Evolutionary conservation across 2,888 invertebrate species (phyloP).

Genomic region (Zelleria hepariella): DNA sequence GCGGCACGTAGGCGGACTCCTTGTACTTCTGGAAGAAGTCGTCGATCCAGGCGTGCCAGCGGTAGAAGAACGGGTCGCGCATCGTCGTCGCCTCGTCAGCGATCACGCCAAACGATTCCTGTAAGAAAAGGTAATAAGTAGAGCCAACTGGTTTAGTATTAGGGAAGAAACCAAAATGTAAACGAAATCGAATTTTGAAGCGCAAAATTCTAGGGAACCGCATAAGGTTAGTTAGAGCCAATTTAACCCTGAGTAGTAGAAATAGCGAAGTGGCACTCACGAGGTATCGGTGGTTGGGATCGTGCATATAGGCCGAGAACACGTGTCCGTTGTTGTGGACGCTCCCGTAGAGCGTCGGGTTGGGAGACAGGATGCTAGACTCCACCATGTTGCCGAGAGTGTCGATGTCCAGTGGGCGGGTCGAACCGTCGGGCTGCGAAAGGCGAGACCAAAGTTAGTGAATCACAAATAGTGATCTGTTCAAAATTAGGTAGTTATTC

Average conservation of each 20-base stretch:
- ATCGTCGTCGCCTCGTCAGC: conserved; percentile 87
- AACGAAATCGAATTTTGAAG: no score
- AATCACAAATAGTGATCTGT: not conserved
- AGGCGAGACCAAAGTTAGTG: not conserved
- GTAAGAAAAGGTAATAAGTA: no score
- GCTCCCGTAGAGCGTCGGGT: conserved; percentile 76
- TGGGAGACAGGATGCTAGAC: conserved; percentile 75
- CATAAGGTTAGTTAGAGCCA: no score
- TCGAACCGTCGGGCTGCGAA: conserved; percentile 61
- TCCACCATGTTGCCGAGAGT: conserved; percentile 81
- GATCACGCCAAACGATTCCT: conserved; percentile 85
- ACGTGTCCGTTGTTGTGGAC: conserved; percentile 83
- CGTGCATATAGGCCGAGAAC: conserved; percentile 79
- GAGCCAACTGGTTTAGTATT: no score
- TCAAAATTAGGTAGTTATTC: not conserved
- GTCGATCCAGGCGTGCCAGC: conserved; percentile 86
- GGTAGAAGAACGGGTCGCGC: conserved; percentile 89
- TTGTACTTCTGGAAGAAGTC: conserved; percentile 82
- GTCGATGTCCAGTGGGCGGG: conserved; percentile 73
- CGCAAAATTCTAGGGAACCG: no score
- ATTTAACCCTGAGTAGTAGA: no score
- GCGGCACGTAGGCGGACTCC: conserved; percentile 44
- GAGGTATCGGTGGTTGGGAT: conserved; percentile 79
- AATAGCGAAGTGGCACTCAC: conserved; percentile 65
- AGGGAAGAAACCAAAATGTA: no score